A percentile compares a stretch with the other conserved stretches of the same genome.
Conservation (phyloP, 2,888 invertebrate species). For the Eudasyphora cyanicolor region DNA sequence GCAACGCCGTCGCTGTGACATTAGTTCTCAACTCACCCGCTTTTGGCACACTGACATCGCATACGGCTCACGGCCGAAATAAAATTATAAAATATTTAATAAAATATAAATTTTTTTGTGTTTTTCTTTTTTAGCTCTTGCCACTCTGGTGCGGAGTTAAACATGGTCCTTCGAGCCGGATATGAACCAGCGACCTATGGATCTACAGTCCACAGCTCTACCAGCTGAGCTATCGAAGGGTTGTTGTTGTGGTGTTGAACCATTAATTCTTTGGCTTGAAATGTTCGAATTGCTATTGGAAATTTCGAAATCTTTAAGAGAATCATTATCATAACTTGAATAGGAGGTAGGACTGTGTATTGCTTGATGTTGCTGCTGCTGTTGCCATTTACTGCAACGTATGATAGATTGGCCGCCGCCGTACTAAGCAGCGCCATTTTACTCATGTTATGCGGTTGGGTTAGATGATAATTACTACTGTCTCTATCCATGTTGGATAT, state of each 20-base stretch:
- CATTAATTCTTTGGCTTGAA: conserved; percentile 65
- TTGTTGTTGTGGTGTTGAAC: conserved; percentile 69
- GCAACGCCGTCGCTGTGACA: no score
- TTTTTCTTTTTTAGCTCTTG: no score
- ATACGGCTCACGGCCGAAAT: no score
- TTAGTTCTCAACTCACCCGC: no score
- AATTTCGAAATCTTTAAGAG: conserved; percentile 80
- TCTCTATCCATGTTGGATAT: conserved; percentile 70
- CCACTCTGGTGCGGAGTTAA: no score
- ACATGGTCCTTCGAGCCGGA: no score
- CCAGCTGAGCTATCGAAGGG: no score
- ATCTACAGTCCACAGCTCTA: no score
- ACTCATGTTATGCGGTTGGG: conserved; percentile 62
- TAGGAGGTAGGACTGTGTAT: conserved; percentile 78
- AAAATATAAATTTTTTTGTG: no score
- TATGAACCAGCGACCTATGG: no score
- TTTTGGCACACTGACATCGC: no score
- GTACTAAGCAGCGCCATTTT: conserved; percentile 75
- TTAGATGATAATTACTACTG: conserved; percentile 44
- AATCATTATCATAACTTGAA: conserved; percentile 80
- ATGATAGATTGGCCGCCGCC: conserved; percentile 59
- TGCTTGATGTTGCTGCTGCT: conserved; percentile 64
- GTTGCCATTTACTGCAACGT: conserved; percentile 54
- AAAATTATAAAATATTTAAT: no score
- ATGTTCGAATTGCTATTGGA: conserved; percentile 67